Percentiles rank a stretch among this genome's conserved stretches.
Evolutionary conservation across 2,797 vertebrate genomes (phyloP).

Genomic region (Merluccius polli): DNA sequence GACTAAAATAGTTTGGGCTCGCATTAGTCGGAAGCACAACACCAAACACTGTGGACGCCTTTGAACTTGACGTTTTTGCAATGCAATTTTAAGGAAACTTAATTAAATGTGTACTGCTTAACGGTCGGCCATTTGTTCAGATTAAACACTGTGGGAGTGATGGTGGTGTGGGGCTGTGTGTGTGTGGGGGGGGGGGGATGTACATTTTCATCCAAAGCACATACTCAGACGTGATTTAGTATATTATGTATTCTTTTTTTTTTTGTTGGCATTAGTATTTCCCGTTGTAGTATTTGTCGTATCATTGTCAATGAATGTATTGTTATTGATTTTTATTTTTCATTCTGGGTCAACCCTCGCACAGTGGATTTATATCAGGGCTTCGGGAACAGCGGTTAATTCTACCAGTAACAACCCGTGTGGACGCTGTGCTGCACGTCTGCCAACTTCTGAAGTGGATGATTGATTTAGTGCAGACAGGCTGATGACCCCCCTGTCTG

Average conservation of each 20-base stretch:
- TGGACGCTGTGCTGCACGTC: conserved; percentile 25
- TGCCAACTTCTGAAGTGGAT: conserved; percentile 51
- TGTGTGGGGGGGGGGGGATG: no score
- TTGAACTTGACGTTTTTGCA: conserved; percentile 48
- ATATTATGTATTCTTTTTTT: no score
- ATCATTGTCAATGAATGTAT: neutral
- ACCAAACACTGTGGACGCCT: conserved; percentile 31
- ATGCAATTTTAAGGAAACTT: conserved; percentile 5
- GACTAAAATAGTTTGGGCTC: conserved; percentile 52
- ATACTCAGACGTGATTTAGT: no score
- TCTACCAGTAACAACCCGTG: conserved; percentile 18
- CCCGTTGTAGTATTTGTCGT: neutral
- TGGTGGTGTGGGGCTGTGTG: neutral
- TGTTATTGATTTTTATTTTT: neutral
- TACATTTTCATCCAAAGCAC: neutral
- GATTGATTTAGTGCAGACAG: conserved; percentile 67
- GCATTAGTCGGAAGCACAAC: conserved; percentile 38
- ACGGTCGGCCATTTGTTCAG: neutral
- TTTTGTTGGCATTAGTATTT: no score
- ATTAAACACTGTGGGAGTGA: neutral
- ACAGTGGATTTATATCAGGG: neutral
- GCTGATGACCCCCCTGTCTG: conserved; percentile 60
- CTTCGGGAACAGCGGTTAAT: neutral
- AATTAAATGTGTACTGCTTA: conserved; percentile 53
- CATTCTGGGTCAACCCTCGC: neutral